Base-by-base conservation (phyloP, 2,888 invertebrate genomes). In the Oscheius sp. region DNA sequence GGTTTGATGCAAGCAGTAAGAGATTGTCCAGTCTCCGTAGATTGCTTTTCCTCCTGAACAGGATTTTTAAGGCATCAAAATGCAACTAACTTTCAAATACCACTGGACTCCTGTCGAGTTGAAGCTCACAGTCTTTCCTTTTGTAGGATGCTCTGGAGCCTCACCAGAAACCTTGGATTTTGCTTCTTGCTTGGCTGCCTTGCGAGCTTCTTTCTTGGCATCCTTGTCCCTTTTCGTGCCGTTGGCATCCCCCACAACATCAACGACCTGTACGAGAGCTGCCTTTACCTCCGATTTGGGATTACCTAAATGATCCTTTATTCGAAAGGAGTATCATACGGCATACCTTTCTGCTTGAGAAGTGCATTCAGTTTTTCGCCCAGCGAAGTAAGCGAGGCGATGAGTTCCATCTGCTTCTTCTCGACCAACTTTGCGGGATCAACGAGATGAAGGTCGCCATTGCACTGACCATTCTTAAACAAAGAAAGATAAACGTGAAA, bases 171-270 rank as follows among this genome's bases (percentile, higher is more conserved):
- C 75, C 63, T 82, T 82, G 35, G 74, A 74, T 63, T 77, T 76
- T 7, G 82, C 82, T 29, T 82, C 80, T 5, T 76, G 73, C 58
- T 81, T 80, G 2, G 80, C 80, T n/a, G 79, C 80, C 42, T 76
- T 76, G 9, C 74, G 42, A 33, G 74, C 74, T 33, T 76, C 74
- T 35, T 74, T 76, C 47, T 76, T 74, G 51, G 57, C 66, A 35
- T 74, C 71, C 42, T 74, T 76, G 32, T 74, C 74, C 33, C 58
- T 74, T 48, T 74, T 74, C 10, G 32, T 58, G 5, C 33, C 55
- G 33, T 68, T 58, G 1, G 48, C 53, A 5, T 51, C 58, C 57
- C 51, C 21, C 13, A 21, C 2, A n/a, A 33, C 50, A 48, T 10
- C 13, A 13, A 21, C 32, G 2, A 21, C n/a, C 2, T 9, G 29